phyloP scores from a whole-genome alignment of 2,113 vertebrate genomes.

The Protomyctophum bolini region DNA sequence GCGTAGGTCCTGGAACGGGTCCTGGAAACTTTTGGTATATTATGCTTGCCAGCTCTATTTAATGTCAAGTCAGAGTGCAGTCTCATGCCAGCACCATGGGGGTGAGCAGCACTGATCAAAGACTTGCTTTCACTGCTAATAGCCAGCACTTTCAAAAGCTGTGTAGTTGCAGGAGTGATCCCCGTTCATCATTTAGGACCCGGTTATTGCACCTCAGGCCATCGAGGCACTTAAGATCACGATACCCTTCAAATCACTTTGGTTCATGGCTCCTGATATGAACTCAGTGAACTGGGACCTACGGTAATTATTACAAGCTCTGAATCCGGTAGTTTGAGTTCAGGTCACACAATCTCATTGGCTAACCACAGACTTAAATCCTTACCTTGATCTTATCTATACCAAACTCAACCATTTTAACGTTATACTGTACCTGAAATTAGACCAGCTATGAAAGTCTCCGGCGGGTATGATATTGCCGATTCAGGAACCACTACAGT shows the following conservation, averaged over 20 bases:
- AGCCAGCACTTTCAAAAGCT: not conserved
- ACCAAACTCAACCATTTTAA: too few relatives aligned
- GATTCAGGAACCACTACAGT: too few relatives aligned
- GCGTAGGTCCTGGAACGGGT: conserved; percentile 1
- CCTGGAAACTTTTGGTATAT: not conserved
- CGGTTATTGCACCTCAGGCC: not conserved
- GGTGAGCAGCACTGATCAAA: conserved; percentile 13
- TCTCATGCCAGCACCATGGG: conserved; percentile 7
- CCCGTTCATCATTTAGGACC: not conserved
- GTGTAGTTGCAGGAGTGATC: not conserved
- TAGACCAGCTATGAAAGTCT: too few relatives aligned
- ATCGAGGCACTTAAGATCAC: not conserved
- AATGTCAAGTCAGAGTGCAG: conserved; percentile 3
- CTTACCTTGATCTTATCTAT: too few relatives aligned
- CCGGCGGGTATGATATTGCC: too few relatives aligned
- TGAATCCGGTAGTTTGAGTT: too few relatives aligned
- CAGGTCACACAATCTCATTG: too few relatives aligned
- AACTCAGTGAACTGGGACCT: too few relatives aligned
- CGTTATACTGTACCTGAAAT: too few relatives aligned
- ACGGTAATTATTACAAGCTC: too few relatives aligned
- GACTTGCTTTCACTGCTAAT: conserved; percentile 16
- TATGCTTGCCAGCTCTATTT: conserved; percentile 4
- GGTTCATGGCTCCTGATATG: not conserved
- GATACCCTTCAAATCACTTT: not conserved
- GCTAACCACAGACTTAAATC: too few relatives aligned